Base-by-base conservation (phyloP, 2,888 invertebrate genomes). In the Muschampia plurimacula region DNA sequence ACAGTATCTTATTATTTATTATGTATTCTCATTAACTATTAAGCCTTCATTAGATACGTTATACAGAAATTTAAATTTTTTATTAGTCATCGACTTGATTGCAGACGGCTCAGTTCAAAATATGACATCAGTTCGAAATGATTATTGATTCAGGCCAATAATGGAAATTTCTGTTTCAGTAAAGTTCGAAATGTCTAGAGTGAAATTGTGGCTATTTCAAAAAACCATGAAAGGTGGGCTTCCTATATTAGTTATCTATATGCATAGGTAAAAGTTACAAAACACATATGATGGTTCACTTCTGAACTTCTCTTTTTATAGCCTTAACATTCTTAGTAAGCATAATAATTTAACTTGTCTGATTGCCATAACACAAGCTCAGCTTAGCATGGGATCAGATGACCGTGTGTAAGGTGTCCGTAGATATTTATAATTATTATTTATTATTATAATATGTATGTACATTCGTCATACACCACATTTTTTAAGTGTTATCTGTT, bases 71-170 rank as follows among this genome's bases (percentile, higher is more conserved):
- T 57, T 67, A 52, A 52, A 32, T 22, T 62, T 63, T 63, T 46
- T 63, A 57, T 72, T 64, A 67, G 55, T 72, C 72, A 72, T 44
- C 15, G 13, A 46, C 55, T 63, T 62, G 69, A 63, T 64, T 63
- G 69, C 60, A 49, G 59, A n/a, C 49, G 60, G 12, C 39, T 66
- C 22, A 6, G 41, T 71, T 67, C 44, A 52, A 57, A 63, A 67
- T 63, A 67, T 67, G 67, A 62, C 62, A 72, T 63, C 36, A 67
- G 62, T 22, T 52, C 41, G 41, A 46, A 49, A 60, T 41, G 15
- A 67, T 72, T 52, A 62, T 60, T 66, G 52, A 22, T 55, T 9
- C 9, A 10, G 55, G 60, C 22, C 39, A 52, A 41, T 52, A 60
- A 49, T 67, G 32, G 49, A 67, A 32, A 72, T 52, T n/a, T 2